Evolutionary conservation across 1,140 invertebrate species (phyloP), one percentile per base, ranked within the genome.

Genomic region (Melitaea cinxia): DNA sequence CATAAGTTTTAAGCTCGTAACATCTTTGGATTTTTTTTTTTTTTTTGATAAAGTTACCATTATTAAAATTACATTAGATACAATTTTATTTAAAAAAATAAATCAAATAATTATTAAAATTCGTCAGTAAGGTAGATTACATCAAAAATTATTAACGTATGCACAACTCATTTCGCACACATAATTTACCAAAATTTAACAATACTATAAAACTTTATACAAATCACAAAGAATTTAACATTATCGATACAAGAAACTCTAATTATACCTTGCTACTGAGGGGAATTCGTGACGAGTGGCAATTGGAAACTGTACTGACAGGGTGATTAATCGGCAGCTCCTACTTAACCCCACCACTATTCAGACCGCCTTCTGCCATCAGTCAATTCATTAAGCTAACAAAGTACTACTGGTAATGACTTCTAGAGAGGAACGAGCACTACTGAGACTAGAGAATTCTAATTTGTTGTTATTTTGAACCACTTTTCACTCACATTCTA

Each of bases 311-410:
- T 77, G 80, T 77, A 88, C 73, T 87, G 85, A 87, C 87, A 87
- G 80, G 78, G 78, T 86, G 85, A 88, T 89, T 86, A 86, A 89
- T 89, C 84, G 85, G 82, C 72, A 80, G 75, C 75, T 83, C 73
- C 78, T 84, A 84, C 84, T 89, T 86, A 89, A 88, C 85, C 84
- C 87, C 78, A 85, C 82, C 83, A 83, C 74, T 82, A 81, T 83
- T 84, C 77, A 82, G 77, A 78, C 77, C 78, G 79, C 69, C 78
- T 78, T 82, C 72, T 80, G 78, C 79, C 87, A 88, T 89, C 87
- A 85, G 84, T 89, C 87, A 87, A 89, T 88, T 88, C 87, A 88
- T 88, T 89, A 89, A 83, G 78, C 77, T 83, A 85, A 88, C 85
- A 88, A 85, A 89, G 84, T 88, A 85, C 81, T 72, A 78, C 65